Percentiles rank a stretch among this genome's conserved stretches.
phyloP scores from a whole-genome alignment of 2,888 invertebrate genomes.

The Syrphus vitripennis region DNA sequence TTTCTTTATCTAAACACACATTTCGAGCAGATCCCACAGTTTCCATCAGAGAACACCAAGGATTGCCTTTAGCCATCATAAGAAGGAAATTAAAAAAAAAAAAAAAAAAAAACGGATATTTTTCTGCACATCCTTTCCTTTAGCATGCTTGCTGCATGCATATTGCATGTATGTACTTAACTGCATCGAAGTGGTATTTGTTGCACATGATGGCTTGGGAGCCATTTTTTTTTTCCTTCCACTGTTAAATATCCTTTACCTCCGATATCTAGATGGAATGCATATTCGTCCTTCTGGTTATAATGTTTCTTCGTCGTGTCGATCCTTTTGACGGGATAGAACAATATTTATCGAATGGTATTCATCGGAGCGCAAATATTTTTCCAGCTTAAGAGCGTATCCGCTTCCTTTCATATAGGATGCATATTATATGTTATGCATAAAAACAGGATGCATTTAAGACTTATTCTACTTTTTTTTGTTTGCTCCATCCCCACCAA shows the following conservation, averaged over 20 bases:
- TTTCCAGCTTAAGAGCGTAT: slow-evolving; percentile 58
- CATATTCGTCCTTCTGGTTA: slow-evolving; percentile 25
- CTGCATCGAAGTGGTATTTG: slow-evolving; percentile 19
- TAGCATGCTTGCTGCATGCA: slow-evolving; percentile 32
- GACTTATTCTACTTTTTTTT: not conserved
- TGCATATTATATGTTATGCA: slow-evolving; percentile 3
- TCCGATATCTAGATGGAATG: slow-evolving; percentile 30
- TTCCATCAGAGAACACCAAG: not conserved
- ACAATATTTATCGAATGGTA: slow-evolving; percentile 69
- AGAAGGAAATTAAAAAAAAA: slow-evolving; percentile 64
- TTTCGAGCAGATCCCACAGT: not conserved
- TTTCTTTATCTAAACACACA: not conserved
- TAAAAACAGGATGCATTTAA: slow-evolving; percentile 35
- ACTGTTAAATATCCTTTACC: slow-evolving; percentile 2
- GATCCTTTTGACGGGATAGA: slow-evolving; percentile 65
- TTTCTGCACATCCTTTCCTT: slow-evolving; percentile 32
- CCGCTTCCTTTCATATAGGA: slow-evolving; percentile 51
- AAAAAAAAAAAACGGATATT: not conserved
- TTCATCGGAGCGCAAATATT: slow-evolving; percentile 67
- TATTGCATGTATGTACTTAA: slow-evolving; percentile 25
- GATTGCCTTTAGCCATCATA: slow-evolving; percentile 26
- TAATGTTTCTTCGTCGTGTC: slow-evolving; percentile 50
- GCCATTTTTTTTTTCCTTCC: not conserved
- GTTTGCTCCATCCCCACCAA: not conserved
- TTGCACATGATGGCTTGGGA: slow-evolving; percentile 11